Evolutionary conservation across 2,113 vertebrate genomes (phyloP).

Genomic region (Ivindomyrus marchei): DNA sequence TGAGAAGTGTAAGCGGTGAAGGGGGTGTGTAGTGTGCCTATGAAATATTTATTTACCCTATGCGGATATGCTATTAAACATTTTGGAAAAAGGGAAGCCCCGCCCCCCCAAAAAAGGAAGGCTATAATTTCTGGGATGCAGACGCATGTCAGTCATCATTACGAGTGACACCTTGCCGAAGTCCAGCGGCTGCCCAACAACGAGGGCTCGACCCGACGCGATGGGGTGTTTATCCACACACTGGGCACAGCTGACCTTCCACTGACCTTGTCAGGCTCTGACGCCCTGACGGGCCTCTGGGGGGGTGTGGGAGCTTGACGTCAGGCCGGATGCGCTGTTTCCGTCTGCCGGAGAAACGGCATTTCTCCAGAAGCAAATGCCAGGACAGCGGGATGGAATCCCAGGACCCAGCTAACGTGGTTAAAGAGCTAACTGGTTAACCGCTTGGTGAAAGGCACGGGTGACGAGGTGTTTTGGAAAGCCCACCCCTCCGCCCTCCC

Average conservation of each 20-base stretch:
- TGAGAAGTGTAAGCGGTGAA: slow-evolving; percentile 38
- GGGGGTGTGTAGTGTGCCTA: background rate
- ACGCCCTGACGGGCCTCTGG: background rate
- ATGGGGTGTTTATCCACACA: background rate
- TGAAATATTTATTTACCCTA: background rate
- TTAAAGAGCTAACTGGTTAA: background rate
- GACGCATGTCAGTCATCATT: background rate
- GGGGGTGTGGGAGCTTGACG: background rate
- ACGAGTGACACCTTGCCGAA: background rate
- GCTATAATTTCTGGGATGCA: background rate
- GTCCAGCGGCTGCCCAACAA: background rate
- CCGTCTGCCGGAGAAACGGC: background rate
- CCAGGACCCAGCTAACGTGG: background rate
- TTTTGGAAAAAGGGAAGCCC: background rate
- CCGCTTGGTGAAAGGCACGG: background rate
- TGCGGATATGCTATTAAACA: background rate
- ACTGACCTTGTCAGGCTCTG: background rate
- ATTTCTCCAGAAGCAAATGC: background rate
- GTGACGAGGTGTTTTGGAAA: background rate
- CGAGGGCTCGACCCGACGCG: background rate
- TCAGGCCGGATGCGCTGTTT: background rate
- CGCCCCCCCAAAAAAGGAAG: background rate
- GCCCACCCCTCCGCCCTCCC: background rate
- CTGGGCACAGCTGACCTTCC: background rate
- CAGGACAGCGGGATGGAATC: background rate